Evolutionary conservation across 1,140 invertebrate genomes (phyloP).

Genomic region (Cotesia chilonis): DNA sequence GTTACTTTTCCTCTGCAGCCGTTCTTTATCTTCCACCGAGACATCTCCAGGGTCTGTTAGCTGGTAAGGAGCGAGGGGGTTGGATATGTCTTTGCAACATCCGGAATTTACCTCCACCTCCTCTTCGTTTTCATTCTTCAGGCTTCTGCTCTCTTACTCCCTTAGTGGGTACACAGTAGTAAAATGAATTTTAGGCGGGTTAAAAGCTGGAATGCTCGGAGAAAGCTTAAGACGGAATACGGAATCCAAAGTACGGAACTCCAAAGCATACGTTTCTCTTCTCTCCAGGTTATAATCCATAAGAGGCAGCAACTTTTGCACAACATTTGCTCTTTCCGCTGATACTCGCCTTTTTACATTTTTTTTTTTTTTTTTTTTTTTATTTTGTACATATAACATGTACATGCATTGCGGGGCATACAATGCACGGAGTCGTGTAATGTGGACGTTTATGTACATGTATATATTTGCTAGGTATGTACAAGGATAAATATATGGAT

Average conservation of each 20-base stretch:
- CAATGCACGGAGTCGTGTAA: too few species aligned
- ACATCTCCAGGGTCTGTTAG: neutral
- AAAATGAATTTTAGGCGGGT: slow-evolving; percentile 2
- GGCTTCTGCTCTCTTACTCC: slow-evolving; percentile 4
- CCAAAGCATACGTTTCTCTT: slow-evolving; percentile 12
- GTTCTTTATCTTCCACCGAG: neutral
- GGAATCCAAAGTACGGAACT: slow-evolving; percentile 40
- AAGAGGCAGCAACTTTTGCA: too few species aligned
- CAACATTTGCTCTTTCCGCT: too few species aligned
- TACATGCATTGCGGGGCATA: neutral
- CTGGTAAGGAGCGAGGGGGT: neutral
- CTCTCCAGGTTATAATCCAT: too few species aligned
- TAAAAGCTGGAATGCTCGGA: neutral
- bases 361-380: slow-evolving; percentile 13
- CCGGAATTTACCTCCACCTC: slow-evolving; percentile 9
- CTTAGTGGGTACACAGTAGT: slow-evolving; percentile 3
- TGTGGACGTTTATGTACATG: neutral
- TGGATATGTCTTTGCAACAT: slow-evolving; percentile 26
- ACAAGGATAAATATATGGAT: slow-evolving; percentile 26
- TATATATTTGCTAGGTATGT: slow-evolving; percentile 10
- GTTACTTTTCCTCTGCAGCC: slow-evolving; percentile 10
- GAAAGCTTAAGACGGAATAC: too few species aligned
- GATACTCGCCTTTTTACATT: neutral
- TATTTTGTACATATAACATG: slow-evolving; percentile 34
- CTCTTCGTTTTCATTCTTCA: slow-evolving; percentile 4